Evolutionary conservation across 2,888 invertebrate genomes (phyloP).

Genomic region (Dascillus cervinus): DNA sequence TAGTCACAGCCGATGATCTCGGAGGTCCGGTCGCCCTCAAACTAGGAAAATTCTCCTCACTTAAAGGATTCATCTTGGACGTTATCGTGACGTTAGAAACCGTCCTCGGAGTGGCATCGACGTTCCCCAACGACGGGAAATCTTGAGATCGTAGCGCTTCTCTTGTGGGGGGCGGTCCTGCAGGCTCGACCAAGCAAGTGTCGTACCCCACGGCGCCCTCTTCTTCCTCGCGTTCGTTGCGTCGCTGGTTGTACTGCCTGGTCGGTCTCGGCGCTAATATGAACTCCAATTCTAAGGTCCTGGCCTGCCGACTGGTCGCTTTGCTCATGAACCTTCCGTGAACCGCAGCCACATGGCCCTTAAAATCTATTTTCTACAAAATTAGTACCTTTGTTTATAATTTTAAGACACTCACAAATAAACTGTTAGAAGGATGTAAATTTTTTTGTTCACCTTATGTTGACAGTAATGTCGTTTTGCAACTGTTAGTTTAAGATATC

Average conservation of each 20-base stretch:
- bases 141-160: slow-evolving; percentile 43
- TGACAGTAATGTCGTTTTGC: too few species aligned
- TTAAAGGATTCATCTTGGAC: slow-evolving; percentile 31
- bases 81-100: slow-evolving; percentile 33
- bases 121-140: slow-evolving; percentile 50
- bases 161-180: slow-evolving; percentile 17
- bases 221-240: slow-evolving; percentile 19
- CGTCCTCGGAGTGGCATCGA: slow-evolving; percentile 29
- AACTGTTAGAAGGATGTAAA: too few species aligned
- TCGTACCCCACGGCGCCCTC: slow-evolving; percentile 32
- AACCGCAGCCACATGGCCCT: slow-evolving; percentile 73
- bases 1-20: slow-evolving; percentile 16
- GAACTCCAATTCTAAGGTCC: slow-evolving; percentile 86
- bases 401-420: too few species aligned
- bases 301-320: slow-evolving; percentile 77
- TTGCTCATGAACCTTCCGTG: slow-evolving; percentile 78
- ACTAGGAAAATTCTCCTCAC: slow-evolving; percentile 35
- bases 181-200: slow-evolving; percentile 31
- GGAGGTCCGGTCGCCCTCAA: slow-evolving; percentile 26
- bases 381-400: too few species aligned
- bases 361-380: slow-evolving; percentile 92
- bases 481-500: too few species aligned
- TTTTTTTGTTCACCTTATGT: too few species aligned
- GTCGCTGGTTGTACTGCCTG: too few species aligned
- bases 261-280: slow-evolving; percentile 71